Evolutionary conservation across 2,113 vertebrate species (phyloP).

Genomic region (Neodontobutis hainanensis): DNA sequence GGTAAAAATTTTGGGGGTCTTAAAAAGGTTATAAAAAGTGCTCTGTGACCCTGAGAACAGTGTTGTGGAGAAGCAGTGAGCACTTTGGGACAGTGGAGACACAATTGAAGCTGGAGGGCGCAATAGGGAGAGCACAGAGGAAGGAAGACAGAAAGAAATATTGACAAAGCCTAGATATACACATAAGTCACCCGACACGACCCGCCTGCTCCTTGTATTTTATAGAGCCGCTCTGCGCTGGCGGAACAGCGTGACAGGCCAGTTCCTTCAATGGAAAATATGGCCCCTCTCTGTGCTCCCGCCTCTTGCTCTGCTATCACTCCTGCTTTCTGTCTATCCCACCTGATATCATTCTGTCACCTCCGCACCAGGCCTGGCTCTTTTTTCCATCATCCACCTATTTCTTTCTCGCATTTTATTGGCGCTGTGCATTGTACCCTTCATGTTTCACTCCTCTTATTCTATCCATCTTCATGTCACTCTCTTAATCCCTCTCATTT

Average conservation of each 20-base stretch:
- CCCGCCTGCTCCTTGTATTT: constrained; percentile 76
- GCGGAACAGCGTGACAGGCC: constrained; percentile 84
- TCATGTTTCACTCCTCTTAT: constrained; percentile 73
- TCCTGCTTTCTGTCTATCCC: constrained; percentile 76
- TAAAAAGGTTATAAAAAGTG: background rate
- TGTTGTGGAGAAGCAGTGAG: constrained; percentile 34
- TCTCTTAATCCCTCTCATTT: constrained; percentile 79
- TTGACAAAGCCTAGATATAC: constrained; percentile 84
- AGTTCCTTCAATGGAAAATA: constrained; percentile 85
- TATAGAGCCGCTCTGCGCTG: constrained; percentile 81
- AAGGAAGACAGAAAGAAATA: constrained; percentile 82
- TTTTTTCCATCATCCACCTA: constrained; percentile 64
- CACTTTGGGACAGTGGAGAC: constrained; percentile 23
- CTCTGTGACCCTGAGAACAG: background rate
- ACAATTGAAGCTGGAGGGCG: constrained; percentile 37
- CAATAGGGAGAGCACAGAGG: constrained; percentile 54
- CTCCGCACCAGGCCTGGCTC: constrained; percentile 44
- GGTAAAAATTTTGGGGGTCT: background rate
- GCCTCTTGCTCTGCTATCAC: constrained; percentile 67
- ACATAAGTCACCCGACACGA: constrained; percentile 83
- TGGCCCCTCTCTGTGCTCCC: constrained; percentile 72
- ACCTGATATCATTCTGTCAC: constrained; percentile 84
- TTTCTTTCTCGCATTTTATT: constrained; percentile 71
- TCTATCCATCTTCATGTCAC: constrained; percentile 78
- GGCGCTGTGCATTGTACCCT: constrained; percentile 68